Conservation (phyloP, 2,113 vertebrate species). For the Tapirus terrestris region DNA sequence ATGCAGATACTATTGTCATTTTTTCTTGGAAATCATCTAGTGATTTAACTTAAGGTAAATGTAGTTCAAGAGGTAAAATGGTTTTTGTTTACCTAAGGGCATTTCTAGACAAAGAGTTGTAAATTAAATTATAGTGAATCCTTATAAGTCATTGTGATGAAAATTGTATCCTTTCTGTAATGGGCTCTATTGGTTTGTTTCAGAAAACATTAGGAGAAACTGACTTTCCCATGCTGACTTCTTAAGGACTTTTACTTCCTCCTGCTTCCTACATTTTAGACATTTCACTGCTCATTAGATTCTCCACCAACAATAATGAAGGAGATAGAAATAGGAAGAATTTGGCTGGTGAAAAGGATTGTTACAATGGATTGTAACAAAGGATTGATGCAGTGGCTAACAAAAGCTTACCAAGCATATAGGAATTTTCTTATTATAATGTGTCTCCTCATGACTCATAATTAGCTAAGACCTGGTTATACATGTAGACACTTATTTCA, state of each 20-base stretch:
- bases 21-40: slow-evolving; percentile 3
- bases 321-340: slow-evolving; percentile 16
- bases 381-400: slow-evolving; percentile 30
- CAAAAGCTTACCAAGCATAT: not conserved
- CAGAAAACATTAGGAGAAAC: not conserved
- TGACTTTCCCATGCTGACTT: not conserved
- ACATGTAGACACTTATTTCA: not conserved
- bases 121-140: slow-evolving; percentile 15
- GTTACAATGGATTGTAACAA: slow-evolving; percentile 51
- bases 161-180: not conserved
- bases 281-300: slow-evolving; percentile 44
- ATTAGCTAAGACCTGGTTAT: not conserved
- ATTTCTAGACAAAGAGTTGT: not conserved
- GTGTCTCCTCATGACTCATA: not conserved
- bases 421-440: slow-evolving; percentile 51
- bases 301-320: slow-evolving; percentile 37
- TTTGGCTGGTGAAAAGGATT: not conserved
- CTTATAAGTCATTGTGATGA: not conserved
- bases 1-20: not conserved
- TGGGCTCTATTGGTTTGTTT: not conserved
- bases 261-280: not conserved
- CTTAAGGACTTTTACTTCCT: not conserved
- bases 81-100: not conserved
- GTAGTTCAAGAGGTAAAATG: not conserved
- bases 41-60: slow-evolving; percentile 8